Evolutionary conservation across 2,113 vertebrate species (phyloP).

Genomic region (Polypterus senegalus): DNA sequence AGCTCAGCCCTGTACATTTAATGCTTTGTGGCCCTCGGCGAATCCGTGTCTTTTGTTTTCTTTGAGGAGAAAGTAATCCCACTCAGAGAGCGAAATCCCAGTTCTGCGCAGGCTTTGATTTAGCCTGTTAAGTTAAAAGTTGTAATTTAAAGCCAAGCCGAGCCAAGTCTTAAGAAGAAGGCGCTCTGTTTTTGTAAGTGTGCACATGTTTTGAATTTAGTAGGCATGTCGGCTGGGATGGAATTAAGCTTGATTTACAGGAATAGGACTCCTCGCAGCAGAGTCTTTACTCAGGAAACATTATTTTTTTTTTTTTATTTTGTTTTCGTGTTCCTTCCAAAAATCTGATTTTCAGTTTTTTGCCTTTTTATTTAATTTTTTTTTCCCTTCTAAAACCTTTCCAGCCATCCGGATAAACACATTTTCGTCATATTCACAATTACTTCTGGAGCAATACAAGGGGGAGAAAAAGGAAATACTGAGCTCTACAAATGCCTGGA

Average conservation of each 20-base stretch:
- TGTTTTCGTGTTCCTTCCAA: conserved; percentile 1
- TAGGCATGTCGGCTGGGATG: conserved; percentile 14
- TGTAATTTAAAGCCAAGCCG: conserved; percentile 6
- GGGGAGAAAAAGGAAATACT: no score
- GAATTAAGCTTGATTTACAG: conserved; percentile 18
- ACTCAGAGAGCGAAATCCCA: no score
- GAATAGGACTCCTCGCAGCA: conserved; percentile 12
- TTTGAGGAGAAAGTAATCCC: no score
- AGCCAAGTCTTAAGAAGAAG: background rate
- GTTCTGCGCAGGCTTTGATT: no score
- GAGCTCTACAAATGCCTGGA: no score
- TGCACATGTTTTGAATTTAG: conserved; percentile 14
- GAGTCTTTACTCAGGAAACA: conserved; percentile 10
- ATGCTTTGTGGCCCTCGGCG: no score
- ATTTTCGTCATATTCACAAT: no score
- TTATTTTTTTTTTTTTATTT: conserved; percentile 6
- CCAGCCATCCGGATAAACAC: no score
- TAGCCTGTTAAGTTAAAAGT: conserved; percentile 2
- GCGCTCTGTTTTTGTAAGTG: conserved; percentile 1
- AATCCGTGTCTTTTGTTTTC: no score
- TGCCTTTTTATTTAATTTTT: background rate
- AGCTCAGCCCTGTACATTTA: no score
- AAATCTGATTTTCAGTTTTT: background rate
- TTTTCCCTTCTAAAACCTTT: no score
- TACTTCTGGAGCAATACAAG: no score